A percentile compares a stretch with the other conserved stretches of the same genome.
Conservation (phyloP, 1,140 invertebrate genomes). For the Batillaria attramentaria region DNA sequence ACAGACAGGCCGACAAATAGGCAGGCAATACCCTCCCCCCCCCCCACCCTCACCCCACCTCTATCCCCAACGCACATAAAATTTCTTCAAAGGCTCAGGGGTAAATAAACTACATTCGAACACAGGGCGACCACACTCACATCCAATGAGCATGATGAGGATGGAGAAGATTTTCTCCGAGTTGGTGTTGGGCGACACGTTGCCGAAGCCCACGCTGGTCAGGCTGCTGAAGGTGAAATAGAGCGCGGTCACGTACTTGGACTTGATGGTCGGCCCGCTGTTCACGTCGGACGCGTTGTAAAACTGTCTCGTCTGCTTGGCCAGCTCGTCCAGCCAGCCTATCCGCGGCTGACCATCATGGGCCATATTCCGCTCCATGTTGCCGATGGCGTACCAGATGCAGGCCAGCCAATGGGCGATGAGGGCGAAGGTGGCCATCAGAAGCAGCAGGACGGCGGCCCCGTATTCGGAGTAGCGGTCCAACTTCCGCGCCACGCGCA, state of each 20-base stretch:
- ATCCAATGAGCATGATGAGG: conserved; percentile 72
- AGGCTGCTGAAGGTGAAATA: conserved; percentile 98
- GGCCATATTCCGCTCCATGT: conserved; percentile 81
- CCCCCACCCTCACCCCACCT: no score
- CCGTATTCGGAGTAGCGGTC: conserved; percentile 99
- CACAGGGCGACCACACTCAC: conserved; percentile 56
- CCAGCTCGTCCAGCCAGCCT: conserved; percentile 94
- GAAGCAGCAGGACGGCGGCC: conserved; percentile 94
- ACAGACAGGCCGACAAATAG: background rate
- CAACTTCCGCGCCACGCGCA: conserved; percentile 97
- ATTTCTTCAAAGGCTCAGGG: background rate
- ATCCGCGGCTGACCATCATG: conserved; percentile 78
- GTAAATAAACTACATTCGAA: background rate
- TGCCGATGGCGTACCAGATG: conserved; percentile 99
- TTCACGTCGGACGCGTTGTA: conserved; percentile 60
- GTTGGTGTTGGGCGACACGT: conserved; percentile 96
- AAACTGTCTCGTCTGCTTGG: conserved; percentile 72
- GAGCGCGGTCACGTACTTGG: conserved; percentile 91
- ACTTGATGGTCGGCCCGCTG: conserved; percentile 70
- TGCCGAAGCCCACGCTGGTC: conserved; percentile 97
- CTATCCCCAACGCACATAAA: background rate
- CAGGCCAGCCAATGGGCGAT: conserved; percentile 99
- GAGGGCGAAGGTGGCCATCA: conserved; percentile 98
- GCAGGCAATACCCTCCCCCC: no score
- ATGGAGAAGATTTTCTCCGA: conserved; percentile 86